Conservation (phyloP, 2,113 vertebrate species). For the Poicephalus gulielmi region DNA sequence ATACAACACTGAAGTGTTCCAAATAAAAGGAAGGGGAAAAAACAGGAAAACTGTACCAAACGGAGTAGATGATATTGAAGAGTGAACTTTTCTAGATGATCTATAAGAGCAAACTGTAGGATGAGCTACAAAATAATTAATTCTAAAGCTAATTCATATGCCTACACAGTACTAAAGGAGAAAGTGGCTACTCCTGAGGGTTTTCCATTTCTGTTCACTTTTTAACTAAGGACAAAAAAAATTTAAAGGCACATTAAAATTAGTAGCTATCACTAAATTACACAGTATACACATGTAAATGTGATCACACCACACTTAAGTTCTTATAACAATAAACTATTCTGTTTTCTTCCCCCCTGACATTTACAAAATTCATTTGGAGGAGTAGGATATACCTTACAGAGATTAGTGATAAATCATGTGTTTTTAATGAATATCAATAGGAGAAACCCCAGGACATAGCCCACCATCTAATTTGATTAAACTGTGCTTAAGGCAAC, state of each 20-base stretch:
- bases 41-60: background rate
- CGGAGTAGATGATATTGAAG: background rate
- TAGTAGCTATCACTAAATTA: conserved; percentile 77
- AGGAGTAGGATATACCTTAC: conserved; percentile 82
- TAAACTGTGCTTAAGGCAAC: conserved; percentile 93
- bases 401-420: conserved; percentile 93
- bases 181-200: conserved; percentile 61
- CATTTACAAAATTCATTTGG: conserved; percentile 85
- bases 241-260: conserved; percentile 73
- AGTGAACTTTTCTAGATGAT: background rate
- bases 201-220: conserved; percentile 69
- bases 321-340: conserved; percentile 81
- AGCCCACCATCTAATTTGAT: conserved; percentile 92
- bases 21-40: background rate
- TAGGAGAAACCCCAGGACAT: conserved; percentile 90
- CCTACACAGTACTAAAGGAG: conserved; percentile 19
- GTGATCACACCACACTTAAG: conserved; percentile 76
- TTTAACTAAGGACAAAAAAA: conserved; percentile 76
- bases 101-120: background rate
- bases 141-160: conserved; percentile 51
- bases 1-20: background rate
- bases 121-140: conserved; percentile 33
- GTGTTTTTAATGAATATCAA: conserved; percentile 97
- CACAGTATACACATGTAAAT: conserved; percentile 80
- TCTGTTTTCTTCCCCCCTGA: conserved; percentile 82